These are phyloP conservation scores for Trematomus bernacchii DNA, from an alignment of 2,797 vertebrate genomes.

Conservation along the genomic window DNA sequence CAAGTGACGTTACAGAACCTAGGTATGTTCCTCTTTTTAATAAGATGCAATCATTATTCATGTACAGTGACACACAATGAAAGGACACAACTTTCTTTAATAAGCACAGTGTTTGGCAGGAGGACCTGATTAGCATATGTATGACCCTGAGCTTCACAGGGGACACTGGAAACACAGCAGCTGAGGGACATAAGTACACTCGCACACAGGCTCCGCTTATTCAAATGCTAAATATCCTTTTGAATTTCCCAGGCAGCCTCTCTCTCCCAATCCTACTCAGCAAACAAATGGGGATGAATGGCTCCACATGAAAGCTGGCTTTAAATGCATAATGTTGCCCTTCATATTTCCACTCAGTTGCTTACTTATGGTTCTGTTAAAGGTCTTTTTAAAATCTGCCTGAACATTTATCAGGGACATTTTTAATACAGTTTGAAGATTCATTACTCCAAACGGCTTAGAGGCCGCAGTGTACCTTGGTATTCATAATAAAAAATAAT, in stretches of 20 bases:
- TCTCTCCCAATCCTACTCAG: constrained; percentile 63
- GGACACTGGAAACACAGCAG: constrained; percentile 70
- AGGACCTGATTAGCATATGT: constrained; percentile 81
- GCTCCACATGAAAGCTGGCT: constrained; percentile 64
- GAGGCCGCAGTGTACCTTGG: not conserved
- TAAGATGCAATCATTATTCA: constrained; percentile 18
- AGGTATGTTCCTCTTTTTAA: constrained; percentile 4
- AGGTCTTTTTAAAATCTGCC: constrained; percentile 15
- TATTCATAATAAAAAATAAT: not conserved
- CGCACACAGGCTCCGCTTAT: constrained; percentile 72
- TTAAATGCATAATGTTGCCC: constrained; percentile 58
- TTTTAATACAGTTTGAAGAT: constrained; percentile 26
- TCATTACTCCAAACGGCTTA: not conserved
- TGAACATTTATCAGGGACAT: constrained; percentile 14
- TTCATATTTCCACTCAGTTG: constrained; percentile 65
- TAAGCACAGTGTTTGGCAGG: constrained; percentile 47
- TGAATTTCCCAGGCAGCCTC: constrained; percentile 78
- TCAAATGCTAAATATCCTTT: constrained; percentile 84
- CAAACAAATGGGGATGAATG: constrained; percentile 76
- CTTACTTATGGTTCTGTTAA: constrained; percentile 38
- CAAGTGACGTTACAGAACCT: constrained; percentile 3
- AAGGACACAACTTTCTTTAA: constrained; percentile 53
- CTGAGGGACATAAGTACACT: constrained; percentile 76
- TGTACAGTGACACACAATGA: constrained; percentile 56
- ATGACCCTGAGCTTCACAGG: constrained; percentile 72